Evolutionary conservation across 2,888 invertebrate species (phyloP), one percentile per base, ranked within the genome.

Genomic region (Allygus modestus): DNA sequence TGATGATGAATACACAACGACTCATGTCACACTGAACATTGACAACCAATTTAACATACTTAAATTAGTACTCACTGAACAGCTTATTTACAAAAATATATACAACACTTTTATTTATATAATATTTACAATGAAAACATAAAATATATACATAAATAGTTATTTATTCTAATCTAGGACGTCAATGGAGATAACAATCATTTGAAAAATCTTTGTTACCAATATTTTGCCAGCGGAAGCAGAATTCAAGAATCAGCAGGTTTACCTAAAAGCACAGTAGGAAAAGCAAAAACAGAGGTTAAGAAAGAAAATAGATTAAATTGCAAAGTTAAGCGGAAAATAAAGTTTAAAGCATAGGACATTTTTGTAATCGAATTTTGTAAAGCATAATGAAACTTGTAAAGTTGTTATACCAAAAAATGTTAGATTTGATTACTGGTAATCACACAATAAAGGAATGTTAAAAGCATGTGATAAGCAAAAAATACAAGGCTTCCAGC

Each of bases 121-220:
- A 28, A 31, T 71, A 71, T 71, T 20, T 41, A 71, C 41, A 37
- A 31, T 20, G 11, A 20, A 1, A 20, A 20, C 41, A 69, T 20
- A 9, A 61, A 61, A n/a, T 23, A 61, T 61, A 33, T 2, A 69
- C 33, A 33, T 5, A 69, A 1, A 7, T 33, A 23, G 54, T 54
- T 23, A 65, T 20, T 41, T 41, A 4, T 12, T 71, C 41, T 71
- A 71, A 37, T 17, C 37, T 71, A 71, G 69, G 71, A 71, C 71
- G 23, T 15, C 33, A 71, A 71, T n/a, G 33, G 15, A 4, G 20
- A 20, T 7, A 31, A 37, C 31, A 71, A 28, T 23, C 37, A 37
- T 41, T 65, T 65, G 4, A 65, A 31, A 23, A 28, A 17, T 31
- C 65, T 28, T 71, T 71, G 71, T 71, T 71, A 71, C 71, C 71